phyloP scores from a whole-genome alignment of 2,888 invertebrate genomes.

The Lasioglossum leucozonium region DNA sequence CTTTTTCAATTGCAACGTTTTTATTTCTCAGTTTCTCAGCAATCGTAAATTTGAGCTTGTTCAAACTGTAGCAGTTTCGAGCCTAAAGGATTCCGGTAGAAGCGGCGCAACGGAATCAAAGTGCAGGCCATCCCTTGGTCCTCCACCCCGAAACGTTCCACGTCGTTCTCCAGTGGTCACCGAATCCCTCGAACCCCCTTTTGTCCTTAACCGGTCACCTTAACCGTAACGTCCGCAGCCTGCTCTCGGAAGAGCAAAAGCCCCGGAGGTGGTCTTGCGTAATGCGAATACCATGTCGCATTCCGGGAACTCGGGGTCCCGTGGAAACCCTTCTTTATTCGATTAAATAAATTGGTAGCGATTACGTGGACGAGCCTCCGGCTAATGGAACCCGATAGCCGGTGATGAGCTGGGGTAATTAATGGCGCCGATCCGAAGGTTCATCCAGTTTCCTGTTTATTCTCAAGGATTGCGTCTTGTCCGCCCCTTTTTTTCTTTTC shows the following conservation, averaged over 20 bases:
- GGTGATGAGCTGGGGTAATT: constrained; percentile 64
- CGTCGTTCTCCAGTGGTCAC: constrained; percentile 38
- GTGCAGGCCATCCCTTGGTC: neutral
- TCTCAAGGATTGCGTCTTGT: constrained; percentile 9
- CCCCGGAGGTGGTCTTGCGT: constrained; percentile 64
- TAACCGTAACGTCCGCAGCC: constrained; percentile 66
- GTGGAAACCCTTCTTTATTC: constrained; percentile 77
- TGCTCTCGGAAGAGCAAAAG: constrained; percentile 36
- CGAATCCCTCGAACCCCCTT: constrained; percentile 63
- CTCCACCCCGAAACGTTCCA: constrained; percentile 6
- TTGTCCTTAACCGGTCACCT: constrained; percentile 66
- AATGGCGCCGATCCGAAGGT: constrained; percentile 48
- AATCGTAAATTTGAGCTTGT: neutral
- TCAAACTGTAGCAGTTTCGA: no score
- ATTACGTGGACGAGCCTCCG: constrained; percentile 73
- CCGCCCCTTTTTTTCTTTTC: neutral
- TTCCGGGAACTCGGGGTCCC: constrained; percentile 77
- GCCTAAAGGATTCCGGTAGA: neutral
- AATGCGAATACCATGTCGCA: constrained; percentile 82
- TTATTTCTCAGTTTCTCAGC: no score
- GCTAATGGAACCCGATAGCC: constrained; percentile 55
- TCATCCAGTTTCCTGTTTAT: constrained; percentile 35
- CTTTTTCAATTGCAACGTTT: neutral
- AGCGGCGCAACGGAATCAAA: constrained; percentile 5
- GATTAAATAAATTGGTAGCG: constrained; percentile 82